Evolutionary conservation across 2,888 invertebrate genomes (phyloP), one percentile per base, ranked within the genome.

Genomic region (Taenaris catops): DNA sequence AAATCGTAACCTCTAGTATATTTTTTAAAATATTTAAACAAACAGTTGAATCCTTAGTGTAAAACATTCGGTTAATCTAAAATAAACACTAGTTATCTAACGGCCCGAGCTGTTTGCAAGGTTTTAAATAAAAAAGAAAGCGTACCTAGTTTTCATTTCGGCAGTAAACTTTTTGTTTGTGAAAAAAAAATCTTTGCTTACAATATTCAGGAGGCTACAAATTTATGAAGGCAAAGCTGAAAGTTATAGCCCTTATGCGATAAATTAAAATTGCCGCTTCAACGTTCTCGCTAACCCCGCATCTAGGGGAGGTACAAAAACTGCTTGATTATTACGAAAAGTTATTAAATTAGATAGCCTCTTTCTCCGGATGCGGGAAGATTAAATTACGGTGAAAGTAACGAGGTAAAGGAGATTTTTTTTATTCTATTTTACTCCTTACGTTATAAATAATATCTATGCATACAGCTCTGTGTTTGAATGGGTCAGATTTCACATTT

Each of bases 311-410:
- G 28, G 12, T 12, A 28, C 20, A 20, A 28, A 28, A 28, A 28
- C 28, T 19, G 28, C 28, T 28, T 28, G 28, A 28, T 28, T 28
- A 28, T 28, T 28, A 28, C 20, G 28, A 32, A 29, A 37, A 34
- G 16, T 35, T 42, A 38, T 41, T 34, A 38, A 38, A 42, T 42
- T 34, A 34, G 12, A 29, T 25, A 12, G 23, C 31, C 24, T 27
- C 28, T 27, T 29, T 24, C 24, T 14, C 34, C 17, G 16, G 25
- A 34, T 24, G 17, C 31, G 27, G 11, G 9, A 26, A 42, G 34
- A 42, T 42, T 42, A 38, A 38, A 38, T 35, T 27, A 32, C 19
- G 31, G 31, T 24, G 27, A 32, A 34, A 27, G 27, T 38, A 20
- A 25, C 18, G 23, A 23, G 23, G 7, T 9, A 4, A 9, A 6